Evolutionary conservation across 2,797 vertebrate genomes (phyloP), one percentile per base, ranked within the genome.

Genomic region (Pogonophryne albipinna): DNA sequence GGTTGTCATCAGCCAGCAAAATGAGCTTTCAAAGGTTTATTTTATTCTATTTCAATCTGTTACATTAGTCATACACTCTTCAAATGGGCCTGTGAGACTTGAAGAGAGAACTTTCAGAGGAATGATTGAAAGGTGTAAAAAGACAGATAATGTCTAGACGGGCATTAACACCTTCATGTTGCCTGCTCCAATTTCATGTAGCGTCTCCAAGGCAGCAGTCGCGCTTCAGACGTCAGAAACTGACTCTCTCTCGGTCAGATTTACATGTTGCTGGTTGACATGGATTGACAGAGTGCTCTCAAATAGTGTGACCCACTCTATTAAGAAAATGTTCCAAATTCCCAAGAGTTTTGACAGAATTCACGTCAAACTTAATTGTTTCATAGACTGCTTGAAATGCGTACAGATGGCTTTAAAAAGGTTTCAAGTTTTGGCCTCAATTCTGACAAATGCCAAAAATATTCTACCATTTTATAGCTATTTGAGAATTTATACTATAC

Each of bases 41-140:
- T 20, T 77, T 52, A 53, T 79, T 78, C 80, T 79, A 78, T 78
- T 86, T 76, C 60, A 75, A 84, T 81, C 70, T 44, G 3, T 31
- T n/a, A 47, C 82, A 77, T 78, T 70, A 80, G 64, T 75, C 73
- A 12, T 6, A 53, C 49, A 60, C 46, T 47, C 67, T 73, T 49
- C 27, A 78, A 74, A 71, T 16, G 59, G 14, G 16, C 38, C 72
- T 42, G 49, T 19, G 61, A 80, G 8, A 66, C 63, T 67, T 79
- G 23, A 46, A 63, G 23, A 65, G 45, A 46, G n/a, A n/a, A n/a
- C 20, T 80, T 56, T 77, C 52, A 42, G 42, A 76, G 17, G 31
- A 62, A 49, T 76, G 68, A 81, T 65, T 34, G 69, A 78, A 78
- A 80, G 57, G 41, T 65, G 12, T 23, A 74, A 66, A 82, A 62